Evolutionary conservation across 2,888 invertebrate genomes (phyloP).

Genomic region (Clivina fossor): DNA sequence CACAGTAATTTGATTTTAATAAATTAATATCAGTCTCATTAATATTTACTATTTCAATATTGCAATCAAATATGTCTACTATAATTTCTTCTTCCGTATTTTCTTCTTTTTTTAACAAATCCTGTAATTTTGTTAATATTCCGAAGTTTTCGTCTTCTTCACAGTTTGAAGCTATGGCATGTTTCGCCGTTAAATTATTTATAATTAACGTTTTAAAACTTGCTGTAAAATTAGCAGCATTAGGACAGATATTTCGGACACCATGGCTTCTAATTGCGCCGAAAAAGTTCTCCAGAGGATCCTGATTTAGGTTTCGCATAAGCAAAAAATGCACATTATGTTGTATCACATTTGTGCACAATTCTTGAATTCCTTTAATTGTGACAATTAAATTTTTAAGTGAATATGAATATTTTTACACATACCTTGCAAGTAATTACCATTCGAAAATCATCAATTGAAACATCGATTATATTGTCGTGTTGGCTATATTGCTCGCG

Average conservation of each 20-base stretch:
- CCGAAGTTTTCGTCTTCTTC: slow-evolving; percentile 1
- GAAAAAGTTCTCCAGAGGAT: slow-evolving; percentile 6
- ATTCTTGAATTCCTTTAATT: no score
- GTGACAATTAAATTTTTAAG: no score
- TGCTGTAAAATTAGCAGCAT: not conserved
- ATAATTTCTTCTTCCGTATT: no score
- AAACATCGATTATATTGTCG: no score
- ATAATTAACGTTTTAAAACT: slow-evolving; percentile 1
- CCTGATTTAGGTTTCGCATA: slow-evolving; percentile 1
- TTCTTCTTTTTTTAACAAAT: not conserved
- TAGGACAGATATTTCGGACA: not conserved
- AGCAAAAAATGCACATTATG: no score
- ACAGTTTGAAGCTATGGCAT: slow-evolving; percentile 1
- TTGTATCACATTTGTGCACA: no score
- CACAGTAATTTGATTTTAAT: slow-evolving; percentile 2
- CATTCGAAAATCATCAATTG: no score
- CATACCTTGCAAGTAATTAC: no score
- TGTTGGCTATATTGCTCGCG: no score
- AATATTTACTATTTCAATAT: not conserved
- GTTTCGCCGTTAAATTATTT: slow-evolving; percentile 1
- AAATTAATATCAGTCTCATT: not conserved
- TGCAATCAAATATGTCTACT: no score
- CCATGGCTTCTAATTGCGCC: slow-evolving; percentile 2
- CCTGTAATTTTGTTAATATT: not conserved
- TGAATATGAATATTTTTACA: no score